These are phyloP conservation scores for Stenoptilia bipunctidactyla DNA, from an alignment of 2,888 invertebrate species.

Conservation along the genomic window DNA sequence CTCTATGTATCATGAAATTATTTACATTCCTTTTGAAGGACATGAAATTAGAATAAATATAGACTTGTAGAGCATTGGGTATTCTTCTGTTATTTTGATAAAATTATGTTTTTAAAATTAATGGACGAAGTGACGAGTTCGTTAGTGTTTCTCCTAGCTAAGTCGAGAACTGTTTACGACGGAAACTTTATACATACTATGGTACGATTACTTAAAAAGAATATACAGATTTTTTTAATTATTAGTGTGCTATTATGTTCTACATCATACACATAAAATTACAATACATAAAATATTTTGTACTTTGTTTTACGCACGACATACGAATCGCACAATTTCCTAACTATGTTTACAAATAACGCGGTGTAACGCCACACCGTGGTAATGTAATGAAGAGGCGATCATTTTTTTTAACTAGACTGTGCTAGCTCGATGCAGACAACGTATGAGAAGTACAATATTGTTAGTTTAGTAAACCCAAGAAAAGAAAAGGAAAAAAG, in stretches of 20 bases:
- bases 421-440: constrained; percentile 14
- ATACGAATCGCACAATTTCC: constrained; percentile 47
- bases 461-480: constrained; percentile 35
- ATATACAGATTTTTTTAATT: constrained; percentile 41
- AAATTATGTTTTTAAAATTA: constrained; percentile 66
- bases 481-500: neutral
- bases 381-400: too few relatives aligned
- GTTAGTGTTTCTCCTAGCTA: constrained; percentile 66
- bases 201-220: constrained; percentile 56
- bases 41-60: constrained; percentile 47
- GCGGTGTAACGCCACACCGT: too few relatives aligned
- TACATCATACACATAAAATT: constrained; percentile 65
- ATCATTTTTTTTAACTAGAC: too few relatives aligned
- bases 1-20: constrained; percentile 51
- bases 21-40: constrained; percentile 65
- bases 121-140: constrained; percentile 70
- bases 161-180: constrained; percentile 65
- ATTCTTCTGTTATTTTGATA: constrained; percentile 48
- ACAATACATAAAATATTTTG: constrained; percentile 70
- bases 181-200: constrained; percentile 59
- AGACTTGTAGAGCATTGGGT: constrained; percentile 53
- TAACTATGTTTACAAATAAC: constrained; percentile 42
- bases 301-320: constrained; percentile 65
- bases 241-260: constrained; percentile 55
- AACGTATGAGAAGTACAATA: constrained; percentile 66